Conservation (phyloP, 2,888 invertebrate species). For the Ecdyonurus torrentis region DNA sequence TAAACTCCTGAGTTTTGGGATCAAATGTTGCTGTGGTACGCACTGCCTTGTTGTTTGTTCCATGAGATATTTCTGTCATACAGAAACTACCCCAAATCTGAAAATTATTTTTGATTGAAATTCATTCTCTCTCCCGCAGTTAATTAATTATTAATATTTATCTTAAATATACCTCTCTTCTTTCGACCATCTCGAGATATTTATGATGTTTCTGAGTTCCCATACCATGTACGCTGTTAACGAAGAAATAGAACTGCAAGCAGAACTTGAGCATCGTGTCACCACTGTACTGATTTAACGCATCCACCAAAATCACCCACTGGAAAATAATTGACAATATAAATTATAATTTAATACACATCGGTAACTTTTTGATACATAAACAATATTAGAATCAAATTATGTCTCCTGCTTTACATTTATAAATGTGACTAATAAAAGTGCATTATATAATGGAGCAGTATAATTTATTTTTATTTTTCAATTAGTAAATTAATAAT, state of each 20-base stretch:
- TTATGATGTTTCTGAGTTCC: slow-evolving; percentile 19
- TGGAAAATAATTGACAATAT: no score
- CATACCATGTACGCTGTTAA: slow-evolving; percentile 10
- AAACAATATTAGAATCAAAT: no score
- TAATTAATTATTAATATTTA: no score
- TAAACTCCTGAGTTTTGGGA: slow-evolving; percentile 47
- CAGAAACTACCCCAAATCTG: slow-evolving; percentile 84
- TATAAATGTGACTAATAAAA: no score
- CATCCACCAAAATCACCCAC: slow-evolving; percentile 8
- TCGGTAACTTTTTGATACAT: no score
- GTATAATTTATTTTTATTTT: no score
- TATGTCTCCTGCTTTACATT: no score
- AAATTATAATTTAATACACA: neutral
- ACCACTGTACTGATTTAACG: slow-evolving; percentile 12
- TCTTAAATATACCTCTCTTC: slow-evolving; percentile 5
- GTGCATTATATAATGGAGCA: no score
- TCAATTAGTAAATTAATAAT: no score
- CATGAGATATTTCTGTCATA: slow-evolving; percentile 79
- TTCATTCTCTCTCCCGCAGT: no score
- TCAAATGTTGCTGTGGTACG: slow-evolving; percentile 71
- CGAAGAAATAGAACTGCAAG: slow-evolving; percentile 13
- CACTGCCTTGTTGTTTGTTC: slow-evolving; percentile 79
- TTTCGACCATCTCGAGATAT: slow-evolving; percentile 29
- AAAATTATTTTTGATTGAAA: no score
- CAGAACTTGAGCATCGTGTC: slow-evolving; percentile 11